Conservation (phyloP, 1,140 invertebrate species). For the Ganaspis sp. region DNA sequence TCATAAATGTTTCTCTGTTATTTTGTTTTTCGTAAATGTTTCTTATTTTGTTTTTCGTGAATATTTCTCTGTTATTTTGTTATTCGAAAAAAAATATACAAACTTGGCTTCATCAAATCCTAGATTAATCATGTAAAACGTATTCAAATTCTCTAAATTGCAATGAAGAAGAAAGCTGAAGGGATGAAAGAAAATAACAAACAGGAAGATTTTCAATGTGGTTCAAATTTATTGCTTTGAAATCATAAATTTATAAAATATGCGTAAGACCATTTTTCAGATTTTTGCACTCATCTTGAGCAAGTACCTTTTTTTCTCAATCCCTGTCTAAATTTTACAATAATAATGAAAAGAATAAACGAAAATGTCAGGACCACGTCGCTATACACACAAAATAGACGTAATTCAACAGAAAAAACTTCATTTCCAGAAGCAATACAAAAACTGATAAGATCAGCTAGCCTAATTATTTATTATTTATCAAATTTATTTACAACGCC, state of each 20-base stretch:
- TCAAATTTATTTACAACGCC: constrained; percentile 52
- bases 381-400: background rate
- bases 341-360: background rate
- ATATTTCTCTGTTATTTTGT: too few relatives aligned
- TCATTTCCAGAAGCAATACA: constrained; percentile 15
- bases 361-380: background rate
- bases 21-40: too few relatives aligned
- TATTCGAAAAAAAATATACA: too few relatives aligned
- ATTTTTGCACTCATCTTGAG: background rate
- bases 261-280: background rate
- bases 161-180: too few relatives aligned
- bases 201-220: background rate
- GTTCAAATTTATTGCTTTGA: constrained; percentile 18
- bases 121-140: too few relatives aligned
- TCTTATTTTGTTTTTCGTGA: too few relatives aligned
- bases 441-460: constrained; percentile 9
- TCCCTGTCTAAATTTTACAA: background rate
- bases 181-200: background rate
- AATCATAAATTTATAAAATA: constrained; percentile 21
- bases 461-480: constrained; percentile 35
- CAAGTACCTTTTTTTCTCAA: background rate
- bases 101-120: too few relatives aligned
- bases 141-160: too few relatives aligned
- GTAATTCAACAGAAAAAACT: background rate
- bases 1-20: too few relatives aligned